phyloP scores from a whole-genome alignment of 92 coral and sea anemone genomes.

The Epizoanthus ramosus region DNA sequence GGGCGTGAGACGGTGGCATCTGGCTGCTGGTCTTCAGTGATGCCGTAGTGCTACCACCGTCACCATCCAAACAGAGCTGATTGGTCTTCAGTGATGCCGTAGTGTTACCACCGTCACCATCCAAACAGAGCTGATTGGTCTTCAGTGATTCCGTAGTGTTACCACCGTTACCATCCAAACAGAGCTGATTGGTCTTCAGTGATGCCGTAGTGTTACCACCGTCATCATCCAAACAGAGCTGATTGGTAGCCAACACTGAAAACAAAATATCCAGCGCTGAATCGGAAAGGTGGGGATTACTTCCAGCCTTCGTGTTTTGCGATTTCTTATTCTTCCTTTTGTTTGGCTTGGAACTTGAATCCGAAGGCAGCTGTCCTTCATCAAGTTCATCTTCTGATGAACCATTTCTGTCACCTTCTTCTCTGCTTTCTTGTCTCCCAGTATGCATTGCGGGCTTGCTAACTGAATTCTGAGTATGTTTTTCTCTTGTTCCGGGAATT shows the following conservation, averaged over 20 bases:
- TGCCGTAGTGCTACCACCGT: background rate
- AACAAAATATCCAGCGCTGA: background rate
- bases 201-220: background rate
- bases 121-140: background rate
- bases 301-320: too few relatives aligned
- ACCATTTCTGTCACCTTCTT: background rate
- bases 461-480: background rate
- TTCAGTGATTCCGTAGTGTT: background rate
- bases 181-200: background rate
- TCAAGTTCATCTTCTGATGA: background rate
- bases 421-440: background rate
- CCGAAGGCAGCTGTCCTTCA: background rate
- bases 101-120: background rate
- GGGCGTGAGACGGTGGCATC: background rate
- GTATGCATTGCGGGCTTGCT: background rate
- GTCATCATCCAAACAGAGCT: background rate
- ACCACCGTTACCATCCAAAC: background rate
- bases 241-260: background rate
- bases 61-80: background rate
- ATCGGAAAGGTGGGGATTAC: too few relatives aligned
- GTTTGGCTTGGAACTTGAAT: background rate
- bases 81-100: background rate
- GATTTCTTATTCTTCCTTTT: background rate
- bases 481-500: background rate
- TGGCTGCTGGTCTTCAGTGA: too few relatives aligned